Evolutionary conservation across 1,140 invertebrate species (phyloP), one percentile per base, ranked within the genome.

Genomic region (Whitmania pigra): DNA sequence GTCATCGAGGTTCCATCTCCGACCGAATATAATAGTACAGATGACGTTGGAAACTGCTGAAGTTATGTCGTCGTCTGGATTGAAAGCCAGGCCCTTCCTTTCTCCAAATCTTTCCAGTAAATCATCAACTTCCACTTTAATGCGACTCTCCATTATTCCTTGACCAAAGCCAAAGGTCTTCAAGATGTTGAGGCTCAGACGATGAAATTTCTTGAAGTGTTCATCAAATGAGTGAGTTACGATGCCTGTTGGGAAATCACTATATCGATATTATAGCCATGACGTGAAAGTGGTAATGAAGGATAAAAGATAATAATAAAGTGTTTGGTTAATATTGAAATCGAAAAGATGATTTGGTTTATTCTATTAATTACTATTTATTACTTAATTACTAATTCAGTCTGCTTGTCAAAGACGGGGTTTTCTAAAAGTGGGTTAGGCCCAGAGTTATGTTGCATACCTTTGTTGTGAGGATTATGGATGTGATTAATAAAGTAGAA

Each of bases 1-100:
- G n/a, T 68, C 67, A 31, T 68, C 67, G 6, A 29, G 7, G 67
- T n/a, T 15, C 36, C 67, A 29, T 31, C 66, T 27, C 27, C 43
- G n/a, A 20, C 73, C 73, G 57, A 71, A 73, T 25, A 54, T 53
- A 18, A 73, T 53, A 40, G 22, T 57, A n/a, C 69, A 73, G 13
- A 73, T 54, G 17, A 73, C 49, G 40, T 68, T 60, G 18, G 55
- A 53, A 53, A 73, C 63, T 22, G 73, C 54, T 36, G 60, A n/a
- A 20, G 53, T 60, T 22, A 73, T 60, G 27, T 63, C 69, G 15
- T 18, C 18, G 18, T 40, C 43, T 29, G 73, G 73, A 53, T 73
- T 40, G 57, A 73, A 27, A 31, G 73, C 29, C 29, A 29, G 11
- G 22, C 54, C 69, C 11, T 49, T 40, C 4, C 22, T n/a, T 27